Evolutionary conservation across 2,797 vertebrate genomes (phyloP).

Genomic region (Vireo griseus): DNA sequence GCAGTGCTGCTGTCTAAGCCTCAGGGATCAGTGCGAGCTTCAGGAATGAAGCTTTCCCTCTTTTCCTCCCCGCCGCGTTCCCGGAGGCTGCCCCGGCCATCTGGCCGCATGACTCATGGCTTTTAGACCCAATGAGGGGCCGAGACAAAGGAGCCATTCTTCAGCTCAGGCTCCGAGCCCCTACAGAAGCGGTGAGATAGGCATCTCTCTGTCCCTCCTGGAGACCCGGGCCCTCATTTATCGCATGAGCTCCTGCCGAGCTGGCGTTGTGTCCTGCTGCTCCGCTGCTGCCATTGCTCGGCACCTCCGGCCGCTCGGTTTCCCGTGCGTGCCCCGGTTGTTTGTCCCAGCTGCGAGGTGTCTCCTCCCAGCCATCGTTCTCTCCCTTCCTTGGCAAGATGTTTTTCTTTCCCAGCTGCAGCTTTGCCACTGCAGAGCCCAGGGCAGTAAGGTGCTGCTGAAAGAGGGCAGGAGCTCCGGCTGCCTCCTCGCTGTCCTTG

Average conservation of each 20-base stretch:
- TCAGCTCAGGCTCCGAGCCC: not conserved
- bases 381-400: not conserved
- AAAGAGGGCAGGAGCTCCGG: not conserved
- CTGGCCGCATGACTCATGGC: not conserved
- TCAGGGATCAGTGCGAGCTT: not conserved
- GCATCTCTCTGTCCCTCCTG: not conserved
- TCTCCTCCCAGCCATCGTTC: not conserved
- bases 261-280: not conserved
- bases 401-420: not conserved
- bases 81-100: not conserved
- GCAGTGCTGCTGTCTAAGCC: not conserved
- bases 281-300: fast-evolving
- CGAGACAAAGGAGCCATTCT: conserved; percentile 15
- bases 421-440: not conserved
- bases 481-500: not conserved
- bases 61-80: not conserved
- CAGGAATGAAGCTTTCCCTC: not conserved
- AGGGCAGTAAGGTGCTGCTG: not conserved
- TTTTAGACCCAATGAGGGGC: not conserved
- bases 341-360: not conserved
- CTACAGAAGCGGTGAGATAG: not conserved
- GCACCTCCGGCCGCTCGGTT: not conserved
- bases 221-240: not conserved
- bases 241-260: not conserved
- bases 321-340: fast-evolving